Conservation (phyloP, 1,140 invertebrate genomes). For the Spodoptera frugiperda region DNA sequence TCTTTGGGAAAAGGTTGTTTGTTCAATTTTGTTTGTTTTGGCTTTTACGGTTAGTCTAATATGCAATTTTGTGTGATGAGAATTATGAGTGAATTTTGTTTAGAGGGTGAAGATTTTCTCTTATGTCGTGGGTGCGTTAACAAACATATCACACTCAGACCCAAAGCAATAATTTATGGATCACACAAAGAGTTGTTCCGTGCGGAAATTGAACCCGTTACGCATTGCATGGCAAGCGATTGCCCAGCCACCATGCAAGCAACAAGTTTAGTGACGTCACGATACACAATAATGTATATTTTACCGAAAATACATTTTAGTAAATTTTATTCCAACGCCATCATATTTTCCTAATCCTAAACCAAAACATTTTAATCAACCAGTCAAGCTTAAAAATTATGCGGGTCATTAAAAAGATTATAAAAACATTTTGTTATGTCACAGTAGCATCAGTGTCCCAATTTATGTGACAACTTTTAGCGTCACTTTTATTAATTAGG, state of each 20-base stretch:
- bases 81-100: no score
- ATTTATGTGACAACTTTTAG: slow-evolving; percentile 53
- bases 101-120: no score
- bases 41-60: background rate
- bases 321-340: background rate
- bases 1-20: background rate
- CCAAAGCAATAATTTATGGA: no score
- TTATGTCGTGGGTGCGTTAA: no score
- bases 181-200: no score
- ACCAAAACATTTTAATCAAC: slow-evolving; percentile 29
- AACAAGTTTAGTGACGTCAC: no score
- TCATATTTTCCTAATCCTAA: background rate
- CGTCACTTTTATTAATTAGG: slow-evolving; percentile 54
- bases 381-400: slow-evolving; percentile 33
- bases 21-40: slow-evolving; percentile 1
- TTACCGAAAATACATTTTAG: no score
- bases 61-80: background rate
- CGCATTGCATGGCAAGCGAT: no score
- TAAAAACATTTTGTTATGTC: slow-evolving; percentile 51
- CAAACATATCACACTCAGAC: no score
- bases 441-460: slow-evolving; percentile 42
- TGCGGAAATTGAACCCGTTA: no score
- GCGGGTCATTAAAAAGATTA: slow-evolving; percentile 46
- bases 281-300: no score
- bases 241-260: no score